These are phyloP conservation scores for Listronotus oregonensis DNA, from an alignment of 1,140 invertebrate species.

Conservation along the genomic window DNA sequence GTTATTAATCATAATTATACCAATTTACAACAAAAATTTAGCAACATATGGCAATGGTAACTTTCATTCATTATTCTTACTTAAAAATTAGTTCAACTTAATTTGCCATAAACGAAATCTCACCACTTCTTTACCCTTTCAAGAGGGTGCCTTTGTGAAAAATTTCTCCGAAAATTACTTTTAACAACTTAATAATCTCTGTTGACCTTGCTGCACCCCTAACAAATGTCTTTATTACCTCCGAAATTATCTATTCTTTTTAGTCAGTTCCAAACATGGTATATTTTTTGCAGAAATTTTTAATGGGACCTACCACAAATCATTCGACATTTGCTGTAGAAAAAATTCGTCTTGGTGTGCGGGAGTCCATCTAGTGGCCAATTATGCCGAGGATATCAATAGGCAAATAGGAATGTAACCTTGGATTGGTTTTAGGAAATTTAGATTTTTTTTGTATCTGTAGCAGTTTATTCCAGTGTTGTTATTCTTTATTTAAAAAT, in stretches of 20 bases:
- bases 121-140: not conserved
- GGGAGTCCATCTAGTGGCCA: slow-evolving; percentile 1
- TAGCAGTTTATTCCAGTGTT: too few species aligned
- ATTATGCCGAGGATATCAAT: not conserved
- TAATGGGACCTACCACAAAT: slow-evolving; percentile 18
- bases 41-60: too few species aligned
- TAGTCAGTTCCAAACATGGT: not conserved
- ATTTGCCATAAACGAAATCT: not conserved
- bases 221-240: not conserved
- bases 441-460: too few species aligned
- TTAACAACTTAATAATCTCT: slow-evolving; percentile 16
- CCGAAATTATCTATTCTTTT: slow-evolving; percentile 11
- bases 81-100: too few species aligned
- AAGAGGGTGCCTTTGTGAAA: not conserved
- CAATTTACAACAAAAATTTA: too few species aligned
- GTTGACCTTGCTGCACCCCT: slow-evolving; percentile 7
- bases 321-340: not conserved
- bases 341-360: slow-evolving; percentile 8
- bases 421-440: not conserved
- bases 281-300: slow-evolving; percentile 2
- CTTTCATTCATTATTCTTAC: too few species aligned
- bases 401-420: not conserved
- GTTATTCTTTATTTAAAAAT: too few species aligned
- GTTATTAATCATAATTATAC: too few species aligned
- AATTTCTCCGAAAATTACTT: not conserved